A percentile compares a stretch with the other conserved stretches of the same genome.
Evolutionary conservation across 1,140 invertebrate species (phyloP).

Genomic region (Pomacea maculata): DNA sequence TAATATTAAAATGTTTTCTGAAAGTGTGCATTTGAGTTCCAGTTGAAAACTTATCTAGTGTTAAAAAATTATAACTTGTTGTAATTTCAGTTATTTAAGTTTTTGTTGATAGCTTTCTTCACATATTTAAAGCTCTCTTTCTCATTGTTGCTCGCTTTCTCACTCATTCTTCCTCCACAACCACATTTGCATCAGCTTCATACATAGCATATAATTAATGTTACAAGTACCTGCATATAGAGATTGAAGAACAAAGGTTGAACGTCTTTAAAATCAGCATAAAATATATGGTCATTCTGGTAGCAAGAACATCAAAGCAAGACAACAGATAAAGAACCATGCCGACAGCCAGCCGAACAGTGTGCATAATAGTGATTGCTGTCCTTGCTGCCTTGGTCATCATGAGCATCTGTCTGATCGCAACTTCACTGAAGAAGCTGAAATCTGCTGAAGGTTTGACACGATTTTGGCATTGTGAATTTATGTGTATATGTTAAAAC

Average conservation of each 20-base stretch:
- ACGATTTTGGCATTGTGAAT: not conserved
- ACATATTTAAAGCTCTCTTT: too few relatives aligned
- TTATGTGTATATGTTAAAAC: not conserved
- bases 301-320: too few relatives aligned
- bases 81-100: too few relatives aligned
- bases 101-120: not conserved
- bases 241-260: too few relatives aligned
- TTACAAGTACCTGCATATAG: too few relatives aligned
- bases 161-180: not conserved
- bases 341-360: not conserved
- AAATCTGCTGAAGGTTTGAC: constrained; percentile 54
- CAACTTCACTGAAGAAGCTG: constrained; percentile 54
- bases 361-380: constrained; percentile 28
- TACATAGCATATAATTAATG: too few relatives aligned
- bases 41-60: too few relatives aligned
- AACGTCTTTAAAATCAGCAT: too few relatives aligned
- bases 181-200: too few relatives aligned
- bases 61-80: too few relatives aligned
- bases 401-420: constrained; percentile 43
- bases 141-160: not conserved
- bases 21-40: too few relatives aligned
- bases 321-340: not conserved
- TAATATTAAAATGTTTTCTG: not conserved
- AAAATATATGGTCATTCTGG: too few relatives aligned
- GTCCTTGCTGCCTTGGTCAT: constrained; percentile 34